These are phyloP conservation scores for Ichneumoninae sp. DNA, from an alignment of 2,888 invertebrate species.

Conservation along the genomic window DNA sequence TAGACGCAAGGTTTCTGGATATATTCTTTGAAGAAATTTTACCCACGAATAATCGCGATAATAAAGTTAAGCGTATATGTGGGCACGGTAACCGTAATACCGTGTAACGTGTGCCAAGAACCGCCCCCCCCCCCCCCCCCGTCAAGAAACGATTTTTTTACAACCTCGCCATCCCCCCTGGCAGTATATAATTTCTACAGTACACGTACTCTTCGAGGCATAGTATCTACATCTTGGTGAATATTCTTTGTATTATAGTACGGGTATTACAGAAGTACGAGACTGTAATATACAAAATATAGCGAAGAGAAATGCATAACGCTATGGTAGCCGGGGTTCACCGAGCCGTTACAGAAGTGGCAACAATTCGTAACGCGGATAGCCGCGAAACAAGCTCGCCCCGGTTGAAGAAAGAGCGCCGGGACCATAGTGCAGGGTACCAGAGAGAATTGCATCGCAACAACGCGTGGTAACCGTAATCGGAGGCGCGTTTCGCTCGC, in stretches of 20 bases:
- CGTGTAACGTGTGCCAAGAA: conserved; percentile 51
- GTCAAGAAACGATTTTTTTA: conserved; percentile 36
- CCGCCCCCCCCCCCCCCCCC: conserved; percentile 25
- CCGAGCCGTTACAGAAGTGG: conserved; percentile 68
- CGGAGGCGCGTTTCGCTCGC: conserved; percentile 65
- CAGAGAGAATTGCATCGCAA: conserved; percentile 35
- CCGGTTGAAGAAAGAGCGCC: conserved; percentile 6
- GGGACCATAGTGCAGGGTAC: neutral
- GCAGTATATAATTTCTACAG: conserved; percentile 43
- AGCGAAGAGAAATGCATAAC: conserved; percentile 42
- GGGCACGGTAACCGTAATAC: conserved; percentile 23
- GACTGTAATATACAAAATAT: conserved; percentile 1
- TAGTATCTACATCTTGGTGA: conserved; percentile 16
- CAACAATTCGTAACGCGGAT: conserved; percentile 65
- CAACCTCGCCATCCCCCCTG: conserved; percentile 8
- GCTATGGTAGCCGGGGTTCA: conserved; percentile 52
- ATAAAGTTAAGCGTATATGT: conserved; percentile 8
- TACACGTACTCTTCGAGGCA: conserved; percentile 11
- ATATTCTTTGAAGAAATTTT: conserved; percentile 6
- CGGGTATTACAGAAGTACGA: conserved; percentile 44
- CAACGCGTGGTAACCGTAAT: conserved; percentile 64
- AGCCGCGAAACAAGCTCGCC: conserved; percentile 45
- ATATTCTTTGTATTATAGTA: conserved; percentile 34
- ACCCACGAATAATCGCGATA: neutral
- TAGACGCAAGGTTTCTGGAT: neutral